These are phyloP conservation scores for Eilema caniola DNA, from an alignment of 2,888 invertebrate species.

Conservation along the genomic window DNA sequence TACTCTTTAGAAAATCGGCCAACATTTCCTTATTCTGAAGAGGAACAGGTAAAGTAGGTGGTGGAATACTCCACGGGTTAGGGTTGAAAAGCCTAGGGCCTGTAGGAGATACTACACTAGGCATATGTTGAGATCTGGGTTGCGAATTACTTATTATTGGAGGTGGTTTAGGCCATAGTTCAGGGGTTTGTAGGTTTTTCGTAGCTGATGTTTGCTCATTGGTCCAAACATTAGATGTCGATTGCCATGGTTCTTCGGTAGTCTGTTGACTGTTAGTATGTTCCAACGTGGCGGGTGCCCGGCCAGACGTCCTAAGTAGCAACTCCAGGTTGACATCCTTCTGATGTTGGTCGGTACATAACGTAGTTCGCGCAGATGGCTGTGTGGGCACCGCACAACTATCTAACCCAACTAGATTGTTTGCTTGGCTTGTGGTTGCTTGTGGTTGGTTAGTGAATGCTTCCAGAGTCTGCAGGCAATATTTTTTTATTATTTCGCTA, in stretches of 20 bases:
- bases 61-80: neutral
- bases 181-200: neutral
- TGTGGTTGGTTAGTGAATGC: neutral
- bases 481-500: neutral
- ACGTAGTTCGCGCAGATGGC: neutral
- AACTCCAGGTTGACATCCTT: neutral
- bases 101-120: neutral
- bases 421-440: no score
- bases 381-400: neutral
- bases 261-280: neutral
- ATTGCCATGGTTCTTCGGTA: neutral
- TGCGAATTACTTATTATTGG: neutral
- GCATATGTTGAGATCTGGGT: neutral
- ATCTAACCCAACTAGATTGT: no score
- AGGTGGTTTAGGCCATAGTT: neutral
- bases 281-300: neutral
- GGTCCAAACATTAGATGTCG: neutral
- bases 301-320: neutral
- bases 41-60: neutral
- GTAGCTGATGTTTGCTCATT: neutral
- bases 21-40: neutral
- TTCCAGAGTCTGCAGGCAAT: neutral
- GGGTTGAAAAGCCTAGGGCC: neutral
- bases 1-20: constrained; percentile 1
- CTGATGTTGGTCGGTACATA: neutral